Conservation (phyloP, 2,797 vertebrate species). For the Coccyzus lansbergi region DNA sequence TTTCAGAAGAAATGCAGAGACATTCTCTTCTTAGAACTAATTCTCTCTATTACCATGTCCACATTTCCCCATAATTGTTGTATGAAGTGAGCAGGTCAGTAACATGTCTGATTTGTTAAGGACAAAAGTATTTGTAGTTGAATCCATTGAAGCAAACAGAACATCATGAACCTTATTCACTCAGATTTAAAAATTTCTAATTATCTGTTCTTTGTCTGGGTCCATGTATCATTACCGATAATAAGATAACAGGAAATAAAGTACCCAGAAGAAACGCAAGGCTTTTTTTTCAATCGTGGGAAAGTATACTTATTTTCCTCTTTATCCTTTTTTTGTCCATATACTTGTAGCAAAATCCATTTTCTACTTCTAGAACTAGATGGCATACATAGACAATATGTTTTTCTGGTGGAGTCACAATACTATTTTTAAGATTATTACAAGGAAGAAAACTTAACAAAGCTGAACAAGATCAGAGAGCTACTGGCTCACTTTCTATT, state of each 20-base stretch:
- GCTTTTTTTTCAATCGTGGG: not conserved
- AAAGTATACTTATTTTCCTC: not conserved
- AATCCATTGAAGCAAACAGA: not conserved
- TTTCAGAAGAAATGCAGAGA: not conserved
- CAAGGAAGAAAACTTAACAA: not conserved
- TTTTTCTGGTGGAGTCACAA: not conserved
- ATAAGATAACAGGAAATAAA: not conserved
- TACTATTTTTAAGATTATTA: not conserved
- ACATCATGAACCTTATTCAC: not conserved
- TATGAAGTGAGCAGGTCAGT: not conserved
- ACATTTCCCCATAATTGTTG: not conserved
- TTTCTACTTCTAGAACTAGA: not conserved
- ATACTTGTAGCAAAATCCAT: not conserved
- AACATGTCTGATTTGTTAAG: not conserved
- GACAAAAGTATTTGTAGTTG: not conserved
- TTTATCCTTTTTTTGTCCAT: not conserved
- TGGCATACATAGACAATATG: not conserved
- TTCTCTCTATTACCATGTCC: not conserved
- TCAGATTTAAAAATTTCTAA: not conserved
- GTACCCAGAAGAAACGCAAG: not conserved
- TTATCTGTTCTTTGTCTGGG: not conserved
- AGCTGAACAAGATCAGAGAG: not conserved
- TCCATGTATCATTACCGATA: not conserved
- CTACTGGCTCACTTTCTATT: not conserved
- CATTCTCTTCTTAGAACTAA: not conserved